Conservation (phyloP, 2,888 invertebrate species). For the Exocentrus adspersus region DNA sequence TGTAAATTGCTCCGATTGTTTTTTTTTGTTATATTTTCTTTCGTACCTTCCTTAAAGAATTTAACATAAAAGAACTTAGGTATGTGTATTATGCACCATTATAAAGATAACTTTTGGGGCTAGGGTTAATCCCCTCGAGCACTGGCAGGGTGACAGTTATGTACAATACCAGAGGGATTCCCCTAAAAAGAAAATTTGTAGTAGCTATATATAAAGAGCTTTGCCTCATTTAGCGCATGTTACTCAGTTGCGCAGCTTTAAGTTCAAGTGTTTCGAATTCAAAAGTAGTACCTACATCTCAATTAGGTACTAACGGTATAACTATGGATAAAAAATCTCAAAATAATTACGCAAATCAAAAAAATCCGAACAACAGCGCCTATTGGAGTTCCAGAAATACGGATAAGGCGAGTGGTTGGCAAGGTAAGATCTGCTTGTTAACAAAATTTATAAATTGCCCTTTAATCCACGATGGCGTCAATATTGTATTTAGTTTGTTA, state of each 20-base stretch:
- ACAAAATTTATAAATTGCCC: too few species aligned
- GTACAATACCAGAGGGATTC: conserved; percentile 2
- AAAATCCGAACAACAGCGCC: conserved; percentile 25
- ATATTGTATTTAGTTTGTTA: too few species aligned
- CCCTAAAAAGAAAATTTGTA: background rate
- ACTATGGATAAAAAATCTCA: conserved; percentile 20
- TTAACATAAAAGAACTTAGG: background rate
- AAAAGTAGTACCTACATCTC: too few species aligned
- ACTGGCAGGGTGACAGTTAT: background rate
- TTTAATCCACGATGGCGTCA: too few species aligned
- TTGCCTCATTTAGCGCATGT: too few species aligned
- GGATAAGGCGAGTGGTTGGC: conserved; percentile 24
- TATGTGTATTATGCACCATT: background rate
- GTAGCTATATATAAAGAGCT: background rate
- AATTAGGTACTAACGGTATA: too few species aligned
- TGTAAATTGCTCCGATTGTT: too few species aligned
- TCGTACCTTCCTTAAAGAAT: too few species aligned
- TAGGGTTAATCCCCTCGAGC: conserved; percentile 6
- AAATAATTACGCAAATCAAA: conserved; percentile 29
- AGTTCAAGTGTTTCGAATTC: too few species aligned
- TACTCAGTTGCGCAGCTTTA: too few species aligned
- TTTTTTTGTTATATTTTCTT: too few species aligned
- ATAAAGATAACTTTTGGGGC: background rate
- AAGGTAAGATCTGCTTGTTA: too few species aligned
- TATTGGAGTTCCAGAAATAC: conserved; percentile 27